Evolutionary conservation across 2,797 vertebrate genomes (phyloP).

Genomic region (Siniperca scherzeri): DNA sequence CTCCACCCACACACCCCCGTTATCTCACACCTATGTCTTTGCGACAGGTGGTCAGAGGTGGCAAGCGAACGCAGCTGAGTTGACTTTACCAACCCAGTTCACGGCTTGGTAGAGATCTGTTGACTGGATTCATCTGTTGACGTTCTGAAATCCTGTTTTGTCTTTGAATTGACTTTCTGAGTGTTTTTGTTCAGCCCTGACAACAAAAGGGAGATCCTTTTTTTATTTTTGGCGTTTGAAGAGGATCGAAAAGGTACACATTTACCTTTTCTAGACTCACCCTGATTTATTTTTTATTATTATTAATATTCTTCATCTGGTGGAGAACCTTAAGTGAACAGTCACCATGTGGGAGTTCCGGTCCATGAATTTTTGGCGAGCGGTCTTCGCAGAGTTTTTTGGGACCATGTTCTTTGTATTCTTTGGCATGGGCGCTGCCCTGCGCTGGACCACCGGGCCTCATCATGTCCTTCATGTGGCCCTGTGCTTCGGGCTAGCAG

Average conservation of each 20-base stretch:
- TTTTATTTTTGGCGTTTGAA: constrained; percentile 53
- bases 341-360: constrained; percentile 95
- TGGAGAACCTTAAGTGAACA: constrained; percentile 57
- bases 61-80: constrained; percentile 71
- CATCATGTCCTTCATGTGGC: constrained; percentile 91
- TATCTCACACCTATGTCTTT: constrained; percentile 82
- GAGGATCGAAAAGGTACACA: constrained; percentile 66
- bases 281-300: constrained; percentile 41
- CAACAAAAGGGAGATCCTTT: constrained; percentile 55
- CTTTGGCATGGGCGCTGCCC: constrained; percentile 93
- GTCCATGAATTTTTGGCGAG: constrained; percentile 97
- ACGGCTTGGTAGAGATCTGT: constrained; percentile 62
- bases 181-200: constrained; percentile 64
- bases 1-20: constrained; percentile 61
- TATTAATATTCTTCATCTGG: constrained; percentile 48
- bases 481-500: constrained; percentile 93
- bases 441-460: constrained; percentile 92
- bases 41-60: constrained; percentile 78
- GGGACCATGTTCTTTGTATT: constrained; percentile 96
- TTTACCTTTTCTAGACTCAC: constrained; percentile 56
- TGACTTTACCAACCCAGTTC: constrained; percentile 65
- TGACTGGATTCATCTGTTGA: constrained; percentile 66
- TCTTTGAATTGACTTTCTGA: constrained; percentile 51
- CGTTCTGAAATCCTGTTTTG: constrained; percentile 49
- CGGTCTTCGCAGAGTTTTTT: constrained; percentile 95